These are phyloP conservation scores for Manacus vitellinus DNA, from an alignment of 2,113 vertebrate species.

Conservation along the genomic window DNA sequence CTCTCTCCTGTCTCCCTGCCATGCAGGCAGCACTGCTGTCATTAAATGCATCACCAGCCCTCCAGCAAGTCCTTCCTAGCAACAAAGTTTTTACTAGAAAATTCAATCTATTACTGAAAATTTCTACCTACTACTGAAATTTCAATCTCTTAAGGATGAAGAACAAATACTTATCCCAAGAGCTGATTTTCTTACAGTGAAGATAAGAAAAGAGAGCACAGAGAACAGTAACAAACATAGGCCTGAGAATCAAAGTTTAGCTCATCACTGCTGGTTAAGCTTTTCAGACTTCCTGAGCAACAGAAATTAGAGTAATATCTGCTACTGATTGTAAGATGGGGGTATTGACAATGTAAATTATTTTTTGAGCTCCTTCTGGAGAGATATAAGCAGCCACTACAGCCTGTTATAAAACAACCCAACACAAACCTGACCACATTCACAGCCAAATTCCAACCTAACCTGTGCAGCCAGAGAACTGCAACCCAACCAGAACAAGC, in stretches of 20 bases:
- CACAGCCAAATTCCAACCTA: neutral
- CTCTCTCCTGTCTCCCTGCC: neutral
- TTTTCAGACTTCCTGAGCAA: neutral
- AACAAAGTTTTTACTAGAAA: neutral
- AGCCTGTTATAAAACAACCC: neutral
- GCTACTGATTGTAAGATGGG: neutral
- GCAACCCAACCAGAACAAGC: neutral
- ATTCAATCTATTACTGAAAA: neutral
- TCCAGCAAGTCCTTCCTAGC: neutral
- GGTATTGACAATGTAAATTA: neutral
- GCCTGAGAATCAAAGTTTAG: neutral
- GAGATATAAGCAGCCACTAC: neutral
- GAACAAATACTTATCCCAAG: neutral
- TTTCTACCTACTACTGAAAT: neutral
- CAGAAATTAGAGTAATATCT: neutral
- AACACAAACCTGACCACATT: neutral
- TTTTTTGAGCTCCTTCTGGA: neutral
- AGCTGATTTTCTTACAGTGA: neutral
- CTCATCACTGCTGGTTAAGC: neutral
- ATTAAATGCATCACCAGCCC: neutral
- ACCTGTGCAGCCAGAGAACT: neutral
- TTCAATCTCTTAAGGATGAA: fast-evolving
- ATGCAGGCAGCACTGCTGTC: neutral
- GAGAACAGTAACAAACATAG: neutral
- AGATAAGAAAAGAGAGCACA: neutral